phyloP scores from a whole-genome alignment of 2,113 vertebrate species.

The Cyrtonyx montezumae region DNA sequence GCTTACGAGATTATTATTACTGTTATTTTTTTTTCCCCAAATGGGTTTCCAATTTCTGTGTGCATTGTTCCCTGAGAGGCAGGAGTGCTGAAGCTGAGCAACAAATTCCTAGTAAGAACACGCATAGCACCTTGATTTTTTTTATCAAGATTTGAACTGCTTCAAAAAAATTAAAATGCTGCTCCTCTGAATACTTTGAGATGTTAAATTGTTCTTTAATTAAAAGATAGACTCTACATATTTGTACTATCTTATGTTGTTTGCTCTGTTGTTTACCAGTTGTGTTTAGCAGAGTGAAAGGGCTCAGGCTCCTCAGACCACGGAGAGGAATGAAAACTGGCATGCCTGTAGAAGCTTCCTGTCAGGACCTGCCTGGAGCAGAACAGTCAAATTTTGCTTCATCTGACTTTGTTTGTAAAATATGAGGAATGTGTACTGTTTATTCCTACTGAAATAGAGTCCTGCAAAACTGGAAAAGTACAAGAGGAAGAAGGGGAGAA shows the following conservation, averaged over 20 bases:
- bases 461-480: background rate
- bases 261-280: background rate
- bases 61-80: background rate
- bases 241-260: background rate
- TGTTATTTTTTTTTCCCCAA: background rate
- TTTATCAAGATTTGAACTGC: background rate
- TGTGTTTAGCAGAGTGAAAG: background rate
- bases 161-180: background rate
- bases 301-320: background rate
- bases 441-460: background rate
- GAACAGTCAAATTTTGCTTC: background rate
- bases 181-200: background rate
- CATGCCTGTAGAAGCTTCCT: background rate
- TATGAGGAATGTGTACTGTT: background rate
- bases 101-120: background rate
- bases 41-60: background rate
- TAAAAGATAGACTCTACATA: background rate
- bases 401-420: background rate
- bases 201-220: background rate
- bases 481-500: background rate
- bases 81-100: background rate
- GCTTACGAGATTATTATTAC: background rate
- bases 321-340: background rate
- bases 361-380: background rate
- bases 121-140: background rate